These are phyloP conservation scores for Panagrolaimus sp. DNA, from an alignment of 1,140 invertebrate species.

Conservation along the genomic window DNA sequence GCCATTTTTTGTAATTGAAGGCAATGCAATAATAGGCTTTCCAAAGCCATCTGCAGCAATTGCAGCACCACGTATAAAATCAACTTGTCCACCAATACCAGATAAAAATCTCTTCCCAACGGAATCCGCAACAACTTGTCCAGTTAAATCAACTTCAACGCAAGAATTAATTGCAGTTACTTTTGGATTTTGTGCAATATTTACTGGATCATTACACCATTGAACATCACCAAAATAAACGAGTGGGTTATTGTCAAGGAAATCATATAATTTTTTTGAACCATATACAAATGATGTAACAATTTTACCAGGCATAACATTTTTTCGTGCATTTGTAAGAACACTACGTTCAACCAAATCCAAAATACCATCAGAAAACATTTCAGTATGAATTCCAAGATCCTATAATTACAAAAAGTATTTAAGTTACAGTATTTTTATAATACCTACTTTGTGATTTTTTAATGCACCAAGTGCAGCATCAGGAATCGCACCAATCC, in stretches of 20 bases:
- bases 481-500: slow-evolving; percentile 85
- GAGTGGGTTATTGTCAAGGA: slow-evolving; percentile 78
- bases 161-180: slow-evolving; percentile 94
- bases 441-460: too few species aligned
- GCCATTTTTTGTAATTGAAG: slow-evolving; percentile 74
- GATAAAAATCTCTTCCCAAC: slow-evolving; percentile 86
- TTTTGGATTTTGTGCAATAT: slow-evolving; percentile 76
- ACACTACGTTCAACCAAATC: slow-evolving; percentile 75
- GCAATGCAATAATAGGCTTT: slow-evolving; percentile 85
- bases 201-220: slow-evolving; percentile 74
- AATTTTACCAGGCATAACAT: slow-evolving; percentile 73
- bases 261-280: slow-evolving; percentile 77
- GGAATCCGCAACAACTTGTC: slow-evolving; percentile 70
- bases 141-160: slow-evolving; percentile 79
- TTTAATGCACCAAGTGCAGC: slow-evolving; percentile 72
- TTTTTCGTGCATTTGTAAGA: slow-evolving; percentile 78
- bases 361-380: slow-evolving; percentile 83
- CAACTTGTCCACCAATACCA: slow-evolving; percentile 66
- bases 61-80: slow-evolving; percentile 85
- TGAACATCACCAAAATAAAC: slow-evolving; percentile 66
- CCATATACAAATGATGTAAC: slow-evolving; percentile 81
- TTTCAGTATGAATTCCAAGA: slow-evolving; percentile 85
- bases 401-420: slow-evolving; percentile 70
- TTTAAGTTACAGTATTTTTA: too few species aligned
- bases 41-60: slow-evolving; percentile 77